Conservation (phyloP, 2,113 vertebrate genomes). For the Gambusia holbrooki region DNA sequence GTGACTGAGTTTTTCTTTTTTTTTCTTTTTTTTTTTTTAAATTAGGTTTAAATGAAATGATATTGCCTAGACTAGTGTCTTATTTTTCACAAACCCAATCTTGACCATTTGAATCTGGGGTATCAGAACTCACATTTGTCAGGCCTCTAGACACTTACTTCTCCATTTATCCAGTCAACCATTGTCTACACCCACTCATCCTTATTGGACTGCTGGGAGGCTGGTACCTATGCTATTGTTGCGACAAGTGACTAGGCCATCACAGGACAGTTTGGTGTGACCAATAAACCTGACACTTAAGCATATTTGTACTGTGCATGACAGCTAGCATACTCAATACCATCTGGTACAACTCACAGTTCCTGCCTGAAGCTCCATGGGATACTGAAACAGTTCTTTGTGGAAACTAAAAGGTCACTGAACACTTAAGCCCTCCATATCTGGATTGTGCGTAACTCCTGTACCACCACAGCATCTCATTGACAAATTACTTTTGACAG, state of each 20-base stretch:
- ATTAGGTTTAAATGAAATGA: background rate
- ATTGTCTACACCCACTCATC: background rate
- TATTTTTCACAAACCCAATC: background rate
- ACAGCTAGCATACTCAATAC: background rate
- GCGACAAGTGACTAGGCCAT: no score
- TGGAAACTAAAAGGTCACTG: background rate
- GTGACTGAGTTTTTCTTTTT: constrained; percentile 12
- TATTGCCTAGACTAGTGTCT: background rate
- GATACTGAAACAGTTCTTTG: background rate
- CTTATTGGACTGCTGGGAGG: no score
- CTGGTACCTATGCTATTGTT: no score
- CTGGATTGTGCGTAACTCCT: no score
- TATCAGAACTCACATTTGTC: background rate
- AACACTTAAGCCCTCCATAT: background rate
- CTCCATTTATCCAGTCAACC: background rate
- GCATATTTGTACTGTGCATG: background rate
- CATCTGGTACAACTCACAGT: background rate
- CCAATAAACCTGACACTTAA: background rate
- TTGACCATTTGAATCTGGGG: background rate
- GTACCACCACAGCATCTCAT: no score
- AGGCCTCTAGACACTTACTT: background rate
- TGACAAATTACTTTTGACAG: no score
- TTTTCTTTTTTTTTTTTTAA: background rate
- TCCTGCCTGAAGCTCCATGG: background rate
- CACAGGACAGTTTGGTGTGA: background rate